These are phyloP conservation scores for Heterotilapia buettikoferi DNA, from an alignment of 2,113 vertebrate species.

Conservation along the genomic window DNA sequence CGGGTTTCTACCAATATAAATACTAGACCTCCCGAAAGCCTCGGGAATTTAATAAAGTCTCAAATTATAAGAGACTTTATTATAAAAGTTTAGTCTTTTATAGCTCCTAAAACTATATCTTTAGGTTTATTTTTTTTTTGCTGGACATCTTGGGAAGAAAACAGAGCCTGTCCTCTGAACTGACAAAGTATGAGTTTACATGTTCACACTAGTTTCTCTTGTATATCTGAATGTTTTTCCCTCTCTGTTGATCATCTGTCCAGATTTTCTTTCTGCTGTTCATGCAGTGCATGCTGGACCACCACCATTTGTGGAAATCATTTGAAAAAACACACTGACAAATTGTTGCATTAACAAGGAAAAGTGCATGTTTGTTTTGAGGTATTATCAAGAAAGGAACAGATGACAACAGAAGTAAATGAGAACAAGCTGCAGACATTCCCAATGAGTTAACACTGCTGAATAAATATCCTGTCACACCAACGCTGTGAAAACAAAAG, in stretches of 20 bases:
- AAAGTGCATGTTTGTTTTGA: background rate
- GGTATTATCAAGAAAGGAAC: background rate
- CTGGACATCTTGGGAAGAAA: background rate
- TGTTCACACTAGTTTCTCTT: background rate
- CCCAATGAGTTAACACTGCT: background rate
- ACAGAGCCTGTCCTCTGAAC: background rate
- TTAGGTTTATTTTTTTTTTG: fast-evolving
- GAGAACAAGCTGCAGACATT: background rate
- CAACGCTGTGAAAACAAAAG: background rate
- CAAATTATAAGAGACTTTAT: too few species aligned
- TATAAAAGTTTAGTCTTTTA: background rate
- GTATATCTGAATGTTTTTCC: background rate
- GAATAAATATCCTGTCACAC: background rate
- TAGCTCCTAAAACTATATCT: background rate
- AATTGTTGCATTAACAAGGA: background rate
- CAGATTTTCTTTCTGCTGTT: background rate
- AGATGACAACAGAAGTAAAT: fast-evolving
- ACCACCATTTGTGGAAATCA: background rate
- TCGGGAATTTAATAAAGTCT: fast-evolving
- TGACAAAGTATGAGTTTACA: background rate
- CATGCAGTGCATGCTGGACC: background rate
- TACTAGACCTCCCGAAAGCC: fast-evolving
- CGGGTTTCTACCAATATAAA: background rate
- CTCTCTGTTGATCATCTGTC: background rate
- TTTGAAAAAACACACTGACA: background rate